A percentile compares a stretch with the other conserved stretches of the same genome.
phyloP scores from a whole-genome alignment of 2,888 invertebrate genomes.

The Eurytoma californica region DNA sequence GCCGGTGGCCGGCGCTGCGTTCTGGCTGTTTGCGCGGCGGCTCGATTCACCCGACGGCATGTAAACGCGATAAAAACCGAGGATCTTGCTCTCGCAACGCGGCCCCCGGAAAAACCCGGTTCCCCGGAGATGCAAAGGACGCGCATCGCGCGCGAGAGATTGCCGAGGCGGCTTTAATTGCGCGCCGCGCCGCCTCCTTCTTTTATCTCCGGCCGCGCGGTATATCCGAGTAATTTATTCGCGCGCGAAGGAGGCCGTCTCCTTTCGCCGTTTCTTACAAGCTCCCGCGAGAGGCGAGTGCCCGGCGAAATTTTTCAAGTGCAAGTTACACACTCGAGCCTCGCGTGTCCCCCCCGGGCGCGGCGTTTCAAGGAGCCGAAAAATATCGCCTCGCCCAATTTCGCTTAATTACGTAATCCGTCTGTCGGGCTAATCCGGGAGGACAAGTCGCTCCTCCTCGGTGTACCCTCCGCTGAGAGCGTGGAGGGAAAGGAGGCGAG shows the following conservation, averaged over 20 bases:
- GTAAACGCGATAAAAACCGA: slow-evolving; percentile 36
- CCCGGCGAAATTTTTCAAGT: slow-evolving; percentile 35
- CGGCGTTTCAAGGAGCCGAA: neutral
- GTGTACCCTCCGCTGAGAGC: neutral
- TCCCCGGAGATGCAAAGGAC: slow-evolving; percentile 2
- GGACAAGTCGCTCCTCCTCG: neutral
- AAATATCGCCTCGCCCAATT: slow-evolving; percentile 43
- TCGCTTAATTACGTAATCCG: slow-evolving; percentile 48
- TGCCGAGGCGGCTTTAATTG: slow-evolving; percentile 27
- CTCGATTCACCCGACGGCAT: slow-evolving; percentile 27
- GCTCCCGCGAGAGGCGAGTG: neutral
- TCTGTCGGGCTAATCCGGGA: slow-evolving; percentile 30
- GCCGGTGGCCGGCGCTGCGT: slow-evolving; percentile 11
- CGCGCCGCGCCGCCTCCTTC: slow-evolving; percentile 16
- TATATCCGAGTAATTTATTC: slow-evolving; percentile 46
- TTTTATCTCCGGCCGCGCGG: slow-evolving; percentile 15
- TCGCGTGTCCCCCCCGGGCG: neutral
- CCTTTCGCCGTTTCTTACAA: neutral
- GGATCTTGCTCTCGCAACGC: neutral
- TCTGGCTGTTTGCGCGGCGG: slow-evolving; percentile 13
- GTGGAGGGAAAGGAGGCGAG: slow-evolving; percentile 18
- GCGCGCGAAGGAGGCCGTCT: slow-evolving; percentile 10
- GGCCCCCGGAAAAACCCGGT: slow-evolving; percentile 3
- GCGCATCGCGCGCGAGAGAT: slow-evolving; percentile 22
- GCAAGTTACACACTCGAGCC: slow-evolving; percentile 23